phyloP scores from a whole-genome alignment of 2,113 vertebrate genomes.

The Chloropsis cyanopogon region DNA sequence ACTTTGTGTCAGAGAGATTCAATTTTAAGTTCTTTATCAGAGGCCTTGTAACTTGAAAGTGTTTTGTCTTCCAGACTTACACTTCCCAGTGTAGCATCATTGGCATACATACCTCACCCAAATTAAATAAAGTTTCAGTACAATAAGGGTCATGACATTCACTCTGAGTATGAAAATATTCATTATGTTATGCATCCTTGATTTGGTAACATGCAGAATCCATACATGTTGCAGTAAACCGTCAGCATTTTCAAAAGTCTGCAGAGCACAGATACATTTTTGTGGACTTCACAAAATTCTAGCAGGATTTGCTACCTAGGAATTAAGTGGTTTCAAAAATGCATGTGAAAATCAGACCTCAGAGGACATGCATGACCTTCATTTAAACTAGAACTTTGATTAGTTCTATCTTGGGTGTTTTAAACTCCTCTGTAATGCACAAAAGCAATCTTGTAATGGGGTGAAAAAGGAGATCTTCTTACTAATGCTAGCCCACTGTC shows the following conservation, averaged over 20 bases:
- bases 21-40: not conserved
- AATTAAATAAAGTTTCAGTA: not conserved
- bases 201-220: not conserved
- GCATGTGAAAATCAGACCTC: not conserved
- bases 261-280: not conserved
- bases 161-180: not conserved
- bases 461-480: conserved; percentile 1
- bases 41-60: not conserved
- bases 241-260: not conserved
- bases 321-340: not conserved
- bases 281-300: not conserved
- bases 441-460: conserved; percentile 28
- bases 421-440: not conserved
- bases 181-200: not conserved
- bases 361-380: not conserved
- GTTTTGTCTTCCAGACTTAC: not conserved
- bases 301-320: not conserved
- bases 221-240: not conserved
- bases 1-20: not conserved
- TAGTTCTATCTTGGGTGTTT: not conserved
- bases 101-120: not conserved
- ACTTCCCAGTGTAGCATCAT: not conserved
- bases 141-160: not conserved
- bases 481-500: not conserved
- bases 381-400: not conserved